Percentiles rank a stretch among this genome's conserved stretches.
phyloP scores from a whole-genome alignment of 2,113 vertebrate genomes.

The Platysternon megacephalum region DNA sequence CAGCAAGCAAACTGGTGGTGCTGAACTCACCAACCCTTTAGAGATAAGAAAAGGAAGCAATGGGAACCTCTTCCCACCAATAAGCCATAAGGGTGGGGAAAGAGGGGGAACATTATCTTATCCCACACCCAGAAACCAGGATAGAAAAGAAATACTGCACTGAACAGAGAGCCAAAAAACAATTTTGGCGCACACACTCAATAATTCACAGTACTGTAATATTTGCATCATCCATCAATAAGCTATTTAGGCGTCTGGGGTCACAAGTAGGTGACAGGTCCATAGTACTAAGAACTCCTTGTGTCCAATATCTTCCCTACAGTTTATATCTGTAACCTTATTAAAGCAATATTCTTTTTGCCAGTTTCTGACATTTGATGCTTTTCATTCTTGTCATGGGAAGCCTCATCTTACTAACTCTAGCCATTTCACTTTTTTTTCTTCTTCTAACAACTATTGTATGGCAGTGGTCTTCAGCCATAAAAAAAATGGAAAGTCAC shows the following conservation, averaged over 20 bases:
- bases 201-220: neutral
- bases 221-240: neutral
- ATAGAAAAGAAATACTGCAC: neutral
- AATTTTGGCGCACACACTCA: neutral
- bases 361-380: neutral
- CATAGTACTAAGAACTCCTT: neutral
- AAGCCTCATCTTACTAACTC: neutral
- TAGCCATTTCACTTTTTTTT: neutral
- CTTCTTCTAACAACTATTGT: neutral
- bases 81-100: neutral
- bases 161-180: neutral
- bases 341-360: neutral
- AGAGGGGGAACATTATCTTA: neutral
- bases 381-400: neutral
- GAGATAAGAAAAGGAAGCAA: neutral
- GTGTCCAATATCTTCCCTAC: neutral
- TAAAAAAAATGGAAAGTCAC: neutral
- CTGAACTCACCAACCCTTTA: neutral
- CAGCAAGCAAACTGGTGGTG: neutral
- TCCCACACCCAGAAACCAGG: neutral
- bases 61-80: fast-evolving
- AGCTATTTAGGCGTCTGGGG: neutral
- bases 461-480: neutral
- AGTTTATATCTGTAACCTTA: neutral
- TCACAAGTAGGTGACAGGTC: neutral